phyloP scores from a whole-genome alignment of 2,113 vertebrate species.

The Dicrurus megarhynchus region DNA sequence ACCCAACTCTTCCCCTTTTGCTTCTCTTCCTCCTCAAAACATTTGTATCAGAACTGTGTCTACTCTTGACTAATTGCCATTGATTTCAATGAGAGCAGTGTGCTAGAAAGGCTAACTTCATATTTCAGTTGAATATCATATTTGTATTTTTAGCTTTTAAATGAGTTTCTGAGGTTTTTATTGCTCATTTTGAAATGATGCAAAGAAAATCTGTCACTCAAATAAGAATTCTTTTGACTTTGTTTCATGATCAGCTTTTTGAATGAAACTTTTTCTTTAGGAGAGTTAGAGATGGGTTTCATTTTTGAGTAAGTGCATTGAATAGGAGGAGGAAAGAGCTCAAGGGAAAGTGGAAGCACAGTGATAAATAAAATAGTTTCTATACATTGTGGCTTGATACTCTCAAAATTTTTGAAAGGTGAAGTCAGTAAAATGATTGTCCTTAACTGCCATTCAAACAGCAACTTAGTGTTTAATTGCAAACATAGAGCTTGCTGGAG shows the following conservation, averaged over 20 bases:
- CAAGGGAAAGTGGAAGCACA: conserved; percentile 7
- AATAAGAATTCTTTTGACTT: neutral
- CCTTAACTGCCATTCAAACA: conserved; percentile 38
- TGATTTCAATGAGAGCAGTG: neutral
- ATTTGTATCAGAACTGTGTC: neutral
- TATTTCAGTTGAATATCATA: neutral
- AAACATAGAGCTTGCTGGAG: neutral
- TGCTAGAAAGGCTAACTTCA: neutral
- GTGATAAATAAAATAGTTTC: neutral
- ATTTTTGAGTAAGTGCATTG: neutral
- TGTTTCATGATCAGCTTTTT: neutral
- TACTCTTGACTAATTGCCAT: neutral
- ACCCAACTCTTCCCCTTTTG: neutral
- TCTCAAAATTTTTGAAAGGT: neutral
- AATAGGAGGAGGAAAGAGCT: neutral
- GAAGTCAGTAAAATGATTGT: neutral
- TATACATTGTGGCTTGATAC: neutral
- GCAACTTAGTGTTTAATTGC: neutral
- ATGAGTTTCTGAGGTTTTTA: neutral
- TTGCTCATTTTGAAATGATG: neutral
- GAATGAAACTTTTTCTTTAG: neutral
- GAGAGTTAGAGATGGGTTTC: neutral
- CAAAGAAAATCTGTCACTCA: neutral
- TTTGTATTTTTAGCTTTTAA: neutral
- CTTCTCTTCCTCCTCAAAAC: neutral